Conservation (phyloP, 2,113 vertebrate species). For the Xiphophorus maculatus region DNA sequence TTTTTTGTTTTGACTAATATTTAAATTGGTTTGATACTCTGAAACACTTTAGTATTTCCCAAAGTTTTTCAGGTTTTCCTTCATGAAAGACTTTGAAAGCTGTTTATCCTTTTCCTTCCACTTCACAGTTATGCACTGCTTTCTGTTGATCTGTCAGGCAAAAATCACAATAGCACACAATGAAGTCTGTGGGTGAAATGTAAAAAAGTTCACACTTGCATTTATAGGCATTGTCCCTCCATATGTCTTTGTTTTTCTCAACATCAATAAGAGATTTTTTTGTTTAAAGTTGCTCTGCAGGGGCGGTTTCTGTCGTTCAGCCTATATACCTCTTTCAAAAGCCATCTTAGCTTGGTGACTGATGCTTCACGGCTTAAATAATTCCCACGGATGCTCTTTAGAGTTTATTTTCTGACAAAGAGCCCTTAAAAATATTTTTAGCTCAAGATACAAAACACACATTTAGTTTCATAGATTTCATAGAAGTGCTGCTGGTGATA, state of each 20-base stretch:
- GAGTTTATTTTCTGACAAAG: slow-evolving; percentile 7
- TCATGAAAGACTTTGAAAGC: no score
- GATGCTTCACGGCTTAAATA: slow-evolving; percentile 5
- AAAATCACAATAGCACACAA: no score
- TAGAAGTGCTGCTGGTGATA: not conserved
- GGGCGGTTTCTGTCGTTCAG: not conserved
- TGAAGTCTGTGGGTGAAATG: no score
- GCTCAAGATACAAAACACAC: slow-evolving; percentile 3
- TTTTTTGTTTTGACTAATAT: no score
- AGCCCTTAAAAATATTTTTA: not conserved
- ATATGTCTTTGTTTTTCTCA: slow-evolving; percentile 28
- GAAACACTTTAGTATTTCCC: no score
- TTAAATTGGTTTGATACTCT: no score
- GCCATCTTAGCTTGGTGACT: slow-evolving; percentile 6
- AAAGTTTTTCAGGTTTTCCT: no score
- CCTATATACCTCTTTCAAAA: slow-evolving; percentile 1
- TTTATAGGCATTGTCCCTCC: not conserved
- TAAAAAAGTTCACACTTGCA: no score
- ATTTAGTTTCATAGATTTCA: slow-evolving; percentile 1
- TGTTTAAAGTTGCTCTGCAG: not conserved
- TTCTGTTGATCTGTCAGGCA: no score
- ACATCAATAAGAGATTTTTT: slow-evolving; percentile 3
- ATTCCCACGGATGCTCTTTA: not conserved
- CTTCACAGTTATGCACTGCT: no score
- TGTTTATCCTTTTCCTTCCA: no score